Evolutionary conservation across 2,797 vertebrate genomes (phyloP).

Genomic region (Sebastes elongatus): DNA sequence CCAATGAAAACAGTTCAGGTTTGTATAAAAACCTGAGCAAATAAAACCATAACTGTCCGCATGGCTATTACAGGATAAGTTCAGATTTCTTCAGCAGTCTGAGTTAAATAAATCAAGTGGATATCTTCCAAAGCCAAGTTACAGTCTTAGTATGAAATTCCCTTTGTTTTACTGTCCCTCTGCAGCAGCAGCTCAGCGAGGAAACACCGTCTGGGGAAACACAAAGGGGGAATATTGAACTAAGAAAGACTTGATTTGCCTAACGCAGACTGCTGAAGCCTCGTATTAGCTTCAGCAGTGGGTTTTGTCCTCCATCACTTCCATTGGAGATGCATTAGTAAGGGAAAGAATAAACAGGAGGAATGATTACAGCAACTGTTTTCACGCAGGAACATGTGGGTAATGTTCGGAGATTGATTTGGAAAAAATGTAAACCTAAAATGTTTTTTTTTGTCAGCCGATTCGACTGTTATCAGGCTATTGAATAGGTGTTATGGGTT

Average conservation of each 20-base stretch:
- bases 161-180: slow-evolving; percentile 10
- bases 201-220: slow-evolving; percentile 11
- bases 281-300: neutral
- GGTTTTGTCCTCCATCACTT: neutral
- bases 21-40: neutral
- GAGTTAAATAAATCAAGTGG: neutral
- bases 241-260: slow-evolving; percentile 17
- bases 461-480: too few species aligned
- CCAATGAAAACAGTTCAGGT: neutral
- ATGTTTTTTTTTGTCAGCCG: neutral
- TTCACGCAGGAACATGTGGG: neutral
- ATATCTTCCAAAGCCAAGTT: neutral
- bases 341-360: neutral
- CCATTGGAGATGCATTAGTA: neutral
- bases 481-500: too few species aligned
- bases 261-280: neutral
- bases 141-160: neutral
- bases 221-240: slow-evolving; percentile 8
- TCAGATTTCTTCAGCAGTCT: neutral
- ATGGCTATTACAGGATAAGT: neutral
- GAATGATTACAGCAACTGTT: neutral
- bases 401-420: neutral
- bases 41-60: neutral
- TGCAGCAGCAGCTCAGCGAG: neutral
- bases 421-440: neutral